phyloP scores from a whole-genome alignment of 2,797 vertebrate genomes.

The Chelidonichthys spinosus region DNA sequence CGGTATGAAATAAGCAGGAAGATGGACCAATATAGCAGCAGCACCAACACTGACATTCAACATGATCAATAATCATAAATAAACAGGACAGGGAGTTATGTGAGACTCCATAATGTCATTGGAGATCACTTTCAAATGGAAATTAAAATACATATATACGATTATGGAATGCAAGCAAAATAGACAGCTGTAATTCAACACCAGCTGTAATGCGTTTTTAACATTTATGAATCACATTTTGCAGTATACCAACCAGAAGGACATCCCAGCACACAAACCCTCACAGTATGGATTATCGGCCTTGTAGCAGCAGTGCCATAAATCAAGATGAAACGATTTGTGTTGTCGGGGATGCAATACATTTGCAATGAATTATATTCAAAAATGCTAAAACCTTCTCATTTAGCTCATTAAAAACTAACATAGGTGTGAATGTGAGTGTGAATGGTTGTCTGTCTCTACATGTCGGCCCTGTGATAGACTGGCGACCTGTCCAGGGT shows the following conservation, averaged over 20 bases:
- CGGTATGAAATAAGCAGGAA: conserved; percentile 1
- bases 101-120: conserved; percentile 14
- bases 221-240: conserved; percentile 33
- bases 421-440: no score
- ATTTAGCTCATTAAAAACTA: background rate
- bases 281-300: conserved; percentile 1
- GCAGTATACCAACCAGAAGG: conserved; percentile 7
- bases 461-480: no score
- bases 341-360: background rate
- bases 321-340: conserved; percentile 5
- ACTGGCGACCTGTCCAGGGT: no score
- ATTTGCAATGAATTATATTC: background rate
- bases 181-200: conserved; percentile 3
- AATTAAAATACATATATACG: background rate
- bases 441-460: no score
- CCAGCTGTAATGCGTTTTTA: conserved; percentile 6
- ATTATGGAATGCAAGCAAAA: background rate
- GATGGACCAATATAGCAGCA: conserved; percentile 7
- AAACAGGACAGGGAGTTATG: background rate
- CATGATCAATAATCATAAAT: conserved; percentile 50
- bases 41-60: conserved; percentile 31
- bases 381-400: background rate
- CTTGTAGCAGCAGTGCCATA: conserved; percentile 15
- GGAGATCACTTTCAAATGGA: background rate
- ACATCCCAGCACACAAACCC: conserved; percentile 11